Base-by-base conservation (phyloP, 1,140 invertebrate genomes). In the Cydia fagiglandana region DNA sequence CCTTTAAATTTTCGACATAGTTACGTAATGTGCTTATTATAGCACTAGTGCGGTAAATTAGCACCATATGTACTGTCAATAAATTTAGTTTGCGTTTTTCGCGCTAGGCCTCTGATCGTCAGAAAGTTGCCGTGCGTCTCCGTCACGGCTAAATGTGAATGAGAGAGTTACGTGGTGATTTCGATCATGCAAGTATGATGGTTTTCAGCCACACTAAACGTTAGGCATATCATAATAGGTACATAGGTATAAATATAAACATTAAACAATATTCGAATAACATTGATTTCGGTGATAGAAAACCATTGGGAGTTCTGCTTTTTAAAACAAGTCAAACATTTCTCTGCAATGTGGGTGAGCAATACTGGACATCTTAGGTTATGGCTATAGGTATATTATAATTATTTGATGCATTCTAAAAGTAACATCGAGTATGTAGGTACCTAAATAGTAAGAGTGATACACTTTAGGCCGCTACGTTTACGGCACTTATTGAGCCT, bases 231-330 rank as follows among this genome's bases (percentile, higher is more conserved):
- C 15, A 24, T n/a, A 10, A 61, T 24, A 61, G 9, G 20, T 70
- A 70, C n/a, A 70, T 45, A n/a, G n/a, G n/a, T n/a, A 70, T 45
- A 41, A 34, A n/a, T 70, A 61, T 24, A 41, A 70, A 70, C 13
- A 30, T 66, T 66, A 66, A 66, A 30, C 34, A 20, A 70, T 70
- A 68, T n/a, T n/a, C 13, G 30, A 70, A 45, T 70, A 38, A 70
- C 66, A 70, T 17, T 70, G n/a, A 70, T 10, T 9, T 41, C 34
- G 38, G n/a, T n/a, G n/a, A 70, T 38, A 17, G 66, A 70, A 38
- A 13, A 70, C 24, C 45, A 20, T 34, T 15, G n/a, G 66, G 41
- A 41, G 9, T n/a, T 70, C 41, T 45, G 30, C 30, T n/a, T 70
- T 70, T 41, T n/a, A 17, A 70, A 38, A n/a, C n/a, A 24, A 61